Base-by-base conservation (phyloP, 2,797 vertebrate genomes). In the Rhabdomys pumilio region DNA sequence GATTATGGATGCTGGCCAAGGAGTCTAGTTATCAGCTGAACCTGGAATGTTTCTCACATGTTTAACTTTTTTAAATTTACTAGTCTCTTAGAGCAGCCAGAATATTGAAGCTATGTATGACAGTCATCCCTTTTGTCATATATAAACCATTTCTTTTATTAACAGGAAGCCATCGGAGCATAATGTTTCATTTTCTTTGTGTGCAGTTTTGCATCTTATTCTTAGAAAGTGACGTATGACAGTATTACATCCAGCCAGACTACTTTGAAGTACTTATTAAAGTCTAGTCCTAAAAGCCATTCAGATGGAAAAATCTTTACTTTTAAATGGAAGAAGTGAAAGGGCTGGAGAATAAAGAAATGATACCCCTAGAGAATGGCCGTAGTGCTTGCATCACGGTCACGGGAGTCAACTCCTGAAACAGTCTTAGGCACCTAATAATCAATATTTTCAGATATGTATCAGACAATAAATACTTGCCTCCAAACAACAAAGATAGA, bases 401-500 rank as follows among this genome's bases (percentile, higher is more conserved):
- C 31, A 24, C n/a, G 31, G 47, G 20, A 67, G 31, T 67, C 83
- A 85, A 67, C 44, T 67, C 31, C 31, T 50, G 12, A 47, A 50
- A 50, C 31, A 99, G 98, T 86, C 98, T 99, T 96, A 96, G 97
- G 17, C 98, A 96, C 97, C 98, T 99, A 86, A 98, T 98, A 75
- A 98, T 98, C 98, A 98, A 98, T 86, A 98, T 98, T 93, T 98
- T 98, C 94, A 98, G 97, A 95, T 99, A 98, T 19, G 96, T 98
- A 89, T 97, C 97, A 63, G 99, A 99, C 93, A 98, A 99, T 94
- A 98, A 98, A 81, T 96, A 98, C 31, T 97, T 99, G 92, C 99
- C 99, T 87, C 98, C 98, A 69, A 98, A 98, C 93, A 98, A 99
- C 95, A 99, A 99, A 97, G 99, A 99, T 95, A 99, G 98, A 93